Evolutionary conservation across 2,888 invertebrate genomes (phyloP).

Genomic region (Scaptomyza caliginosa): DNA sequence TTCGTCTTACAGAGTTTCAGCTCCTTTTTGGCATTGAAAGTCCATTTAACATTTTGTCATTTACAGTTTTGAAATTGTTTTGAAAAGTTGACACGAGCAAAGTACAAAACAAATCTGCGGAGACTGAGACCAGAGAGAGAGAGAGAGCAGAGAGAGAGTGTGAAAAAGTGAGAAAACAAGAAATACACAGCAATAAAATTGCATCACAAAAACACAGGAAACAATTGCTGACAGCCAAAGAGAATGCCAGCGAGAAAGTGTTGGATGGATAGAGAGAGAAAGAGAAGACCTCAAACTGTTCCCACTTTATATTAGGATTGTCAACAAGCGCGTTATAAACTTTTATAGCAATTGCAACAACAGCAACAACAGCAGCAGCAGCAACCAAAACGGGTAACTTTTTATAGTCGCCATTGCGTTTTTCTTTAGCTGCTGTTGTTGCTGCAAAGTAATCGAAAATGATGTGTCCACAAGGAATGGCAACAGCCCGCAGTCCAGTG

Average conservation of each 20-base stretch:
- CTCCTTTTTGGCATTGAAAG: slow-evolving; percentile 74
- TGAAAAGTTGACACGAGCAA: slow-evolving; percentile 76
- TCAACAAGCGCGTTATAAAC: slow-evolving; percentile 81
- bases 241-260: slow-evolving; percentile 3
- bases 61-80: slow-evolving; percentile 82
- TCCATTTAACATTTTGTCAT: slow-evolving; percentile 83
- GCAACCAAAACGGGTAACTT: slow-evolving; percentile 45
- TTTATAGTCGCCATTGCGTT: slow-evolving; percentile 44
- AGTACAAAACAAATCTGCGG: slow-evolving; percentile 60
- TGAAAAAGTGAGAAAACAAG: slow-evolving; percentile 11
- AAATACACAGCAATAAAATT: slow-evolving; percentile 59
- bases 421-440: slow-evolving; percentile 1
- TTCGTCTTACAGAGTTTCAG: slow-evolving; percentile 3
- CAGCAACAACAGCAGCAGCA: slow-evolving; percentile 19
- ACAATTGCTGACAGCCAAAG: slow-evolving; percentile 69
- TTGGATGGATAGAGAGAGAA: background rate
- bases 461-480: slow-evolving; percentile 72
- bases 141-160: slow-evolving; percentile 6
- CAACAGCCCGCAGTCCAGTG: slow-evolving; percentile 48
- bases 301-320: slow-evolving; percentile 73
- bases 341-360: slow-evolving; percentile 78
- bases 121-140: background rate
- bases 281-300: slow-evolving; percentile 21
- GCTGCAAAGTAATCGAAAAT: slow-evolving; percentile 74
- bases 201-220: slow-evolving; percentile 60